Evolutionary conservation across 1,140 invertebrate species (phyloP).

Genomic region (Chironomus striatipennis): DNA sequence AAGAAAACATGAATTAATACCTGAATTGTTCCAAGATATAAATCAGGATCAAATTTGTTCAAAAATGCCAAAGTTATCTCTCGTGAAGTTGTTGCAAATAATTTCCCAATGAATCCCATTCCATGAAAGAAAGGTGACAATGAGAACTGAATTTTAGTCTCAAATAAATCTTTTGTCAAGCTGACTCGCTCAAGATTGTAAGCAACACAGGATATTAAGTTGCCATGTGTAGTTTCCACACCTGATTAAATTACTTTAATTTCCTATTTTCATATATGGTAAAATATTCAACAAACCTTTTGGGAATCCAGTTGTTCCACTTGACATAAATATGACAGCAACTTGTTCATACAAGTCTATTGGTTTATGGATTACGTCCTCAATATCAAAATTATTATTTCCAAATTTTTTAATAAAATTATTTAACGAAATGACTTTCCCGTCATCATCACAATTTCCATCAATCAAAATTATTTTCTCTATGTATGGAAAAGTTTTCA

Average conservation of each 20-base stretch:
- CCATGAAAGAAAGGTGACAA: constrained; percentile 42
- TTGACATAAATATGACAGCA: constrained; percentile 45
- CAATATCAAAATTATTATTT: constrained; percentile 10
- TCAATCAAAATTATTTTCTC: not conserved
- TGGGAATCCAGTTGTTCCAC: constrained; percentile 65
- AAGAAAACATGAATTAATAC: too few species aligned
- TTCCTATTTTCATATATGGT: too few species aligned
- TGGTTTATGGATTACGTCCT: constrained; percentile 35
- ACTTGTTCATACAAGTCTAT: constrained; percentile 37
- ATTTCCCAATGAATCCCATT: constrained; percentile 40
- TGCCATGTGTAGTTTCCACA: constrained; percentile 59
- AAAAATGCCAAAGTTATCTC: constrained; percentile 51
- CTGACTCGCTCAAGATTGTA: constrained; percentile 24
- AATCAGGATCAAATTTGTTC: constrained; percentile 55
- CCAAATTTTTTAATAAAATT: not conserved
- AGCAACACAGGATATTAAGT: constrained; percentile 41
- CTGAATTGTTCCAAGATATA: constrained; percentile 56
- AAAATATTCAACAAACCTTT: constrained; percentile 49
- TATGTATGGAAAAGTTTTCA: not conserved
- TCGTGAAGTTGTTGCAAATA: constrained; percentile 42
- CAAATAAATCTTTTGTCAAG: constrained; percentile 1
- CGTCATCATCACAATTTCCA: not conserved
- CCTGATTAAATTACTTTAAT: too few species aligned
- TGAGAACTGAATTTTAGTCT: constrained; percentile 30
- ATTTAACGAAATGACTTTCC: not conserved